Conservation (phyloP, 2,797 vertebrate species). For the Periparus ater region DNA sequence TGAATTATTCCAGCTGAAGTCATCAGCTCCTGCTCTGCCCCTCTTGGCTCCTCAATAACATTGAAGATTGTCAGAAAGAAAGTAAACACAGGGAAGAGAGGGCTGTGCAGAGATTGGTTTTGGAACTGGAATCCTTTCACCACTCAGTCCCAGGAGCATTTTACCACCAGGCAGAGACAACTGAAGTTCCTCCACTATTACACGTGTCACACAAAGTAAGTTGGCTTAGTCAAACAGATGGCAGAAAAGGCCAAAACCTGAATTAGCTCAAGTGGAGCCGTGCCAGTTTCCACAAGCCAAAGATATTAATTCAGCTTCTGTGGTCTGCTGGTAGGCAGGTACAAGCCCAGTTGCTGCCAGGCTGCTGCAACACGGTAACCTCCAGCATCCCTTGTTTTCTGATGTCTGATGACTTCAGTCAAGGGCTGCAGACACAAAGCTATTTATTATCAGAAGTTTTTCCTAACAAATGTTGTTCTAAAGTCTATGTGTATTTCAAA, state of each 20-base stretch:
- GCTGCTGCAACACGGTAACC: background rate
- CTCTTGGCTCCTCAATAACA: background rate
- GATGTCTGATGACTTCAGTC: background rate
- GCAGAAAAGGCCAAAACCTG: slow-evolving; percentile 30
- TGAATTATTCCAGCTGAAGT: slow-evolving; percentile 32
- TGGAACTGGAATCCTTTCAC: background rate
- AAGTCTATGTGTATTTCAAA: background rate
- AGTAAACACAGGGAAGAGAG: background rate
- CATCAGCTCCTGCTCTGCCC: background rate
- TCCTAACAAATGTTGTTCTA: background rate
- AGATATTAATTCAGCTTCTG: background rate
- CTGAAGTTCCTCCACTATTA: background rate
- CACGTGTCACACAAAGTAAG: background rate
- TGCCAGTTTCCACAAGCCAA: background rate
- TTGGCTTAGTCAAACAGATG: slow-evolving; percentile 6
- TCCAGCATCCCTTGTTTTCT: background rate
- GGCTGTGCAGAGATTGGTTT: background rate
- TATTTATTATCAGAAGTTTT: background rate
- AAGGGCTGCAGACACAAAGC: background rate
- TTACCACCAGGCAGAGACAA: background rate
- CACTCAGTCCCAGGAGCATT: background rate
- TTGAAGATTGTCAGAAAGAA: background rate
- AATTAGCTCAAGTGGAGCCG: background rate
- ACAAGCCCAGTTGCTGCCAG: background rate
- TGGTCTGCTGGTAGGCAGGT: background rate